Evolutionary conservation across 2,113 vertebrate species (phyloP).

Genomic region (Notechis scutatus): DNA sequence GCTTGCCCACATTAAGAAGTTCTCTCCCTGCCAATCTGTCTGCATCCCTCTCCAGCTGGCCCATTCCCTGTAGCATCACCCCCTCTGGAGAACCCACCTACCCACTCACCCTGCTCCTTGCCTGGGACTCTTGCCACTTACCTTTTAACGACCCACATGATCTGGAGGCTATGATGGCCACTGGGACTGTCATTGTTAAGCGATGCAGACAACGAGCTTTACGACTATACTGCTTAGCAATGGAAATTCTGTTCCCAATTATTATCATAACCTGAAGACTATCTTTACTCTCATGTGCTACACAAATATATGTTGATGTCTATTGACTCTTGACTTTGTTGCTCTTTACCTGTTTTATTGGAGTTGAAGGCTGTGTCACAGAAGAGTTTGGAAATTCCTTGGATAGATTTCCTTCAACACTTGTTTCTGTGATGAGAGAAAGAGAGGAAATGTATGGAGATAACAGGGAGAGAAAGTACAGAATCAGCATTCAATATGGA

Average conservation of each 20-base stretch:
- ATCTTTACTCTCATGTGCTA: background rate
- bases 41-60: background rate
- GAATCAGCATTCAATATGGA: background rate
- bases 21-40: background rate
- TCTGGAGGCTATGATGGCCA: background rate
- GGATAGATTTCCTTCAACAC: background rate
- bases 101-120: background rate
- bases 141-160: background rate
- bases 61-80: background rate
- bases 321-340: background rate
- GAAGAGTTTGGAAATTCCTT: background rate
- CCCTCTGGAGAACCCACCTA: background rate
- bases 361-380: background rate
- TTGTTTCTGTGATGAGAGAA: background rate
- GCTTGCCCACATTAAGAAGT: background rate
- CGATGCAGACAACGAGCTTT: background rate
- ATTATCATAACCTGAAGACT: background rate
- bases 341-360: conserved; percentile 5
- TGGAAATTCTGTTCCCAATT: background rate
- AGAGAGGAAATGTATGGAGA: background rate
- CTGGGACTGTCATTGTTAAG: background rate
- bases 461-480: background rate
- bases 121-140: background rate
- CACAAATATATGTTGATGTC: background rate
- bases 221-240: background rate